phyloP scores from a whole-genome alignment of 2,888 invertebrate genomes.

The Melanophora roralis region DNA sequence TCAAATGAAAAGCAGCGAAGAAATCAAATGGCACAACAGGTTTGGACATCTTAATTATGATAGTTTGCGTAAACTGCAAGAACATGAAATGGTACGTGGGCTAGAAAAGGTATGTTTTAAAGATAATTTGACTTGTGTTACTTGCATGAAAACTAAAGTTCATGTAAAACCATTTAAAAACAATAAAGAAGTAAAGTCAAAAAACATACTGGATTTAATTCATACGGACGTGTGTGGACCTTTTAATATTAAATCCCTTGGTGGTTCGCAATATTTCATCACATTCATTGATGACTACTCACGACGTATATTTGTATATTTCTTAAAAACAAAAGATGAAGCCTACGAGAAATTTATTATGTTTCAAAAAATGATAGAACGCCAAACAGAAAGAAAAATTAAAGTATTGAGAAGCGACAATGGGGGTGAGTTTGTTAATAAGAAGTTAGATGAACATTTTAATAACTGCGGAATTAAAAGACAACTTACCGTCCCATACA shows the following conservation, averaged over 20 bases:
- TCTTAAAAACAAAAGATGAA: too few relatives aligned
- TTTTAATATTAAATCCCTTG: not conserved
- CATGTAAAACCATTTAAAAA: not conserved
- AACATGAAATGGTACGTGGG: slow-evolving; percentile 6
- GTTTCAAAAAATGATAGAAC: too few relatives aligned
- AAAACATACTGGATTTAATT: not conserved
- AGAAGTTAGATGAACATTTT: too few relatives aligned
- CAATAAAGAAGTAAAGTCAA: not conserved
- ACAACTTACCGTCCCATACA: too few relatives aligned
- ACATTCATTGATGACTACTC: too few relatives aligned
- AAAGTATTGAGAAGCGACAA: too few relatives aligned
- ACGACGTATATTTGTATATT: too few relatives aligned
- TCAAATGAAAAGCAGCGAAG: not conserved
- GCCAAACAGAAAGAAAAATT: too few relatives aligned
- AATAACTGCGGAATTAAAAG: too few relatives aligned
- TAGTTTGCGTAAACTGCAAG: not conserved
- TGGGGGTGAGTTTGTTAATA: too few relatives aligned
- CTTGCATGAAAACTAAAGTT: slow-evolving; percentile 13
- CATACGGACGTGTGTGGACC: slow-evolving; percentile 5
- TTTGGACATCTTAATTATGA: slow-evolving; percentile 9
- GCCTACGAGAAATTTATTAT: too few relatives aligned
- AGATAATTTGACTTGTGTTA: not conserved
- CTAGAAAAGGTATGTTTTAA: not conserved
- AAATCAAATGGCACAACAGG: not conserved
- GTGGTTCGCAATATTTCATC: too few relatives aligned